Conservation (phyloP, 2,797 vertebrate species). For the Alauda arvensis region DNA sequence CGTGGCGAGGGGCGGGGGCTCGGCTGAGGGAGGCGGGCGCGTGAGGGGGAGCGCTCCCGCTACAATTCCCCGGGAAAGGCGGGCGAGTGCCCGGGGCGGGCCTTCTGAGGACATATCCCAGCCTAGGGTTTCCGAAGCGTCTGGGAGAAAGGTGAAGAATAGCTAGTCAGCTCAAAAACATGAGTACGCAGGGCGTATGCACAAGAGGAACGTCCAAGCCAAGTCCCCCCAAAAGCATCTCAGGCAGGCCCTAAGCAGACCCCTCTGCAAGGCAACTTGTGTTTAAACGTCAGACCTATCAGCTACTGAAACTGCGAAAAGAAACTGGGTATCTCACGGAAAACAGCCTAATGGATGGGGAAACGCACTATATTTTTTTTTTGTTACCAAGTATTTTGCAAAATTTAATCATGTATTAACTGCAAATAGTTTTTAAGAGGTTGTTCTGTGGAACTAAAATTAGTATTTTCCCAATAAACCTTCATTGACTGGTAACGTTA, state of each 20-base stretch:
- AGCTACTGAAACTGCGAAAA: not conserved
- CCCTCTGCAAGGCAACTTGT: not conserved
- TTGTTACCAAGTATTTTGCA: not conserved
- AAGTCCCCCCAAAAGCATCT: too few species aligned
- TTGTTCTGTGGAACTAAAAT: not conserved
- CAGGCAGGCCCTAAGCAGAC: not conserved
- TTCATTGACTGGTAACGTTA: rapidly evolving
- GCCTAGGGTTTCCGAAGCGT: rapidly evolving
- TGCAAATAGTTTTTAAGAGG: not conserved
- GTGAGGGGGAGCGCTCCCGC: rapidly evolving
- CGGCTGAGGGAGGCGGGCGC: too few species aligned
- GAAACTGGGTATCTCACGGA: rapidly evolving
- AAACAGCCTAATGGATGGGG: not conserved
- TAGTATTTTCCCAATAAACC: not conserved
- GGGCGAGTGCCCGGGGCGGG: rapidly evolving
- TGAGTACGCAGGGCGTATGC: rapidly evolving
- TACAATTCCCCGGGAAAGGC: rapidly evolving
- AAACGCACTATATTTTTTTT: not conserved
- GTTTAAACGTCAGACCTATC: not conserved
- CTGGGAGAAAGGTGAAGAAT: too few species aligned
- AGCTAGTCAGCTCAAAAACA: not conserved
- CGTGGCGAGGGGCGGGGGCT: rapidly evolving
- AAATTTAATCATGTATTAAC: not conserved
- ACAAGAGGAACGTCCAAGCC: not conserved
- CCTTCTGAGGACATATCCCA: rapidly evolving